Base-by-base conservation (phyloP, 2,113 vertebrate species). In the Desmodus rotundus region DNA sequence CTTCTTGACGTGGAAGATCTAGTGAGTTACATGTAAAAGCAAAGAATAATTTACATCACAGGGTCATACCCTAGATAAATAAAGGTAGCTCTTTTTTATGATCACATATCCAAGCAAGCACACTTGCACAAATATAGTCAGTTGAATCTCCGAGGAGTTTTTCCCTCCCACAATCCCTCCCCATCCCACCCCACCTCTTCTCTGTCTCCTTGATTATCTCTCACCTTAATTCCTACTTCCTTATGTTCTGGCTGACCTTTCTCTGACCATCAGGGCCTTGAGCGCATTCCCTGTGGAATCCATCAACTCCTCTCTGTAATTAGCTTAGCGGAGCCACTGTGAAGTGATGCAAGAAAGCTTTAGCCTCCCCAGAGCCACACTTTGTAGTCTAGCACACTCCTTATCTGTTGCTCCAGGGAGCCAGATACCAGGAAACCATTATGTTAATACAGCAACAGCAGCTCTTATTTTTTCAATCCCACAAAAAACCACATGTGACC, bases 361-460 rank as follows among this genome's bases (percentile, higher is more conserved):
- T 58, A 10, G 33, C 86, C 96, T 97, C 96, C 97, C 97, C 54
- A 94, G 97, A 96, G 97, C 93, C 92, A 50, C 24, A n/a, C 73
- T 76, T 76, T 24, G 16, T 77, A 80, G 96, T 95, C 92, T 91
- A 73, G 54, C 50, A 74, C 52, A 65, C 86, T 77, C 73, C 87
- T 91, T 74, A 68, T 89, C 91, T 91, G 31, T 89, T 76, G 89
- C 97, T 97, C 97, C 78, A 85, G 97, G 96, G 97, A 97, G 74
- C 96, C 80, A 94, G 96, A 97, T 91, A 96, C 97, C 97, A 97
- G 97, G 97, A 97, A 98, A 98, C 97, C 96, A 87, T 94, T 91
- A 91, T 95, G 43, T 96, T 92, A 92, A 97, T 97, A 89, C 87
- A 95, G 91, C 78, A 96, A 93, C 95, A 93, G 91, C 80, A 92